These are phyloP conservation scores for Heliconius eleuchia DNA, from an alignment of 1,140 invertebrate genomes.

Conservation along the genomic window DNA sequence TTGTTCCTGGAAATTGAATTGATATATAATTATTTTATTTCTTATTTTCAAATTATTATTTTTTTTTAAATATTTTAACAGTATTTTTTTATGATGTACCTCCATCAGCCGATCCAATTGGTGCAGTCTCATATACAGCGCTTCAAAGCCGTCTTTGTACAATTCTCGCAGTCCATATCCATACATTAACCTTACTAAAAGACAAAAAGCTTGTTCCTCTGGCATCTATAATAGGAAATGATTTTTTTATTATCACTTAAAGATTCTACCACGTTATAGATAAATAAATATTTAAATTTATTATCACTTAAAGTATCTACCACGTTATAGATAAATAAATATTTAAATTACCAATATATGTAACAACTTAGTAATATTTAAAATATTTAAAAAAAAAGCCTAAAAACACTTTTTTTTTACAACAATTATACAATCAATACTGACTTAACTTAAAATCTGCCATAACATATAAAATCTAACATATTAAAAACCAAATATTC, in stretches of 20 bases:
- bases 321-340: too few relatives aligned
- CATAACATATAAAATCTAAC: too few relatives aligned
- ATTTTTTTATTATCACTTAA: slow-evolving; percentile 36
- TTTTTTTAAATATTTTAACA: too few relatives aligned
- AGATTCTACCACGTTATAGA: too few relatives aligned
- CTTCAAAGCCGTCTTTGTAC: slow-evolving; percentile 98
- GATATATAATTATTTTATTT: background rate
- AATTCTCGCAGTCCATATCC: slow-evolving; percentile 96
- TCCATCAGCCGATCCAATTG: slow-evolving; percentile 98
- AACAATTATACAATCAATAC: too few relatives aligned
- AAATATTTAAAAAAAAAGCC: too few relatives aligned
- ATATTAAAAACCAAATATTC: too few relatives aligned
- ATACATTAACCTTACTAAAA: slow-evolving; percentile 98
- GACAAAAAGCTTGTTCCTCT: slow-evolving; percentile 99
- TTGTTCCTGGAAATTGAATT: slow-evolving; percentile 86
- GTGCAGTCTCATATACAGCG: slow-evolving; percentile 96
- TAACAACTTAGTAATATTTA: too few relatives aligned
- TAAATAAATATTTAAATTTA: background rate
- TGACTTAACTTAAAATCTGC: too few relatives aligned
- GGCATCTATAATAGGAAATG: slow-evolving; percentile 91
- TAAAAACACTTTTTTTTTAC: too few relatives aligned
- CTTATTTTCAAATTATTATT: background rate
- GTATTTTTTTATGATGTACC: slow-evolving; percentile 75
- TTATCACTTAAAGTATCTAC: slow-evolving; percentile 31
- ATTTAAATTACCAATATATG: too few relatives aligned